Conservation (phyloP, 2,888 invertebrate genomes). For the Lacanobia wlatinum region DNA sequence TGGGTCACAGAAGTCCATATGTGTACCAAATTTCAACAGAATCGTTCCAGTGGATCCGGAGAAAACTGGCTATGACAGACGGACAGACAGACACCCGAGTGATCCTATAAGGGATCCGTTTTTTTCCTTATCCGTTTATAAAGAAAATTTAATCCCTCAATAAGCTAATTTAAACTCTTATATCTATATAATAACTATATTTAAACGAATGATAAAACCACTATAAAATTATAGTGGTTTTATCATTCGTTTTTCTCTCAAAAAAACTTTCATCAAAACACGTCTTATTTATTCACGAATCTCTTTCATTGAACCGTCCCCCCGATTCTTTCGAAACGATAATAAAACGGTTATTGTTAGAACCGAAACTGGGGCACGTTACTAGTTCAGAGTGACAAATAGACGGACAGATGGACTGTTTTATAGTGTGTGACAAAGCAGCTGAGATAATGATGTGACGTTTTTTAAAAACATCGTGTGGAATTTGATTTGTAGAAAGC, state of each 20-base stretch:
- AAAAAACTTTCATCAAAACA: constrained; percentile 12
- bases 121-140: no score
- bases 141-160: neutral
- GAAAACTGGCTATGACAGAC: no score
- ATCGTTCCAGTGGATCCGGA: no score
- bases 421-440: constrained; percentile 50
- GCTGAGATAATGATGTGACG: constrained; percentile 20
- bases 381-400: constrained; percentile 53
- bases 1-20: no score
- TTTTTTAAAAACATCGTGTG: neutral
- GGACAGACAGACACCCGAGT: no score
- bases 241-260: neutral
- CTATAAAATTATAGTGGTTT: no score
- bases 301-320: constrained; percentile 43
- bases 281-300: constrained; percentile 43
- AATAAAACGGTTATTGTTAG: constrained; percentile 63
- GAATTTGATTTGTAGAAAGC: neutral
- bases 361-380: constrained; percentile 55
- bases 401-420: constrained; percentile 55
- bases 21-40: no score
- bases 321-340: constrained; percentile 44
- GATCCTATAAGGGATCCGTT: no score
- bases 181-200: no score
- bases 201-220: no score
- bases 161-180: neutral